phyloP scores from a whole-genome alignment of 2,888 invertebrate species.

The Allolobophora icterica region DNA sequence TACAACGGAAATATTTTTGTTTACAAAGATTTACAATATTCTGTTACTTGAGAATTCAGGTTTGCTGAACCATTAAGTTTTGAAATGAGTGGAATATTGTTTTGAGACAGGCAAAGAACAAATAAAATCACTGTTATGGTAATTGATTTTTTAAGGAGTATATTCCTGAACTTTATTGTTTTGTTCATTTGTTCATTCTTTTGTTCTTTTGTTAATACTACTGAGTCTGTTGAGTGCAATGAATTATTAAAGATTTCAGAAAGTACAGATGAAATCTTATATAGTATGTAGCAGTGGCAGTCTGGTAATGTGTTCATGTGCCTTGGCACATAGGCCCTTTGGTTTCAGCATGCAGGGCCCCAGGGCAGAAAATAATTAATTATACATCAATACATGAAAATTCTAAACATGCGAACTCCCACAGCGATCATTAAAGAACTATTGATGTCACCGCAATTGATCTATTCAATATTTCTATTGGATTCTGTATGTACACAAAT shows the following conservation, averaged over 20 bases:
- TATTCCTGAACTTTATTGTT: neutral
- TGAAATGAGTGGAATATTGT: neutral
- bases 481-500: no score
- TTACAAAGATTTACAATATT: neutral
- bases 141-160: neutral
- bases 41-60: neutral
- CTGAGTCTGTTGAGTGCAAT: slow-evolving; percentile 4
- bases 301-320: no score
- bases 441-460: no score
- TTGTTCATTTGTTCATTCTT: neutral
- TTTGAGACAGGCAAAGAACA: neutral
- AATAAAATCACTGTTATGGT: neutral
- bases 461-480: no score
- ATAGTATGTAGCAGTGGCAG: no score
- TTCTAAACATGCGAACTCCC: no score
- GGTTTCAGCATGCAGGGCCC: no score
- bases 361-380: no score
- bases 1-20: neutral
- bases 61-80: neutral
- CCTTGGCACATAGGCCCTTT: no score
- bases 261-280: no score
- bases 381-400: no score
- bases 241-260: neutral
- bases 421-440: no score
- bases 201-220: neutral